Conservation (phyloP, 2,888 invertebrate genomes). For the Pollenia labialis region DNA sequence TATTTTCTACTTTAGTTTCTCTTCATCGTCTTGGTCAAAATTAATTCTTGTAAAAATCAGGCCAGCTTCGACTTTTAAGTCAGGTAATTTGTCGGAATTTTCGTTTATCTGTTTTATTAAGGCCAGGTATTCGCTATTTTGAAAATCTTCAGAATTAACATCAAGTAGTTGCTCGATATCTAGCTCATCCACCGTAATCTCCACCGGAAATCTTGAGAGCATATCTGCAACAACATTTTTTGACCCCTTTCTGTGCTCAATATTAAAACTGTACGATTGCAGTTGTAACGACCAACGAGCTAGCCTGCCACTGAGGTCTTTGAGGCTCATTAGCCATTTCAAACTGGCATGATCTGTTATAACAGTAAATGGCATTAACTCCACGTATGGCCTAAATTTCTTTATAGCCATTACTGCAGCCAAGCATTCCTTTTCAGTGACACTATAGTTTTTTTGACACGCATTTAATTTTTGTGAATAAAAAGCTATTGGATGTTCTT, state of each 20-base stretch:
- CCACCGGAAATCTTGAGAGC: conserved; percentile 48
- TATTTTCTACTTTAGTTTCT: not conserved
- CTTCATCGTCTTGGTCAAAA: not conserved
- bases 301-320: conserved; percentile 75
- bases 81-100: not conserved
- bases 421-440: not conserved
- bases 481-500: conserved; percentile 36
- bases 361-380: no score
- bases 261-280: conserved; percentile 70
- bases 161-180: conserved; percentile 10
- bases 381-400: no score
- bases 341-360: conserved; percentile 29
- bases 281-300: conserved; percentile 74
- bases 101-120: not conserved
- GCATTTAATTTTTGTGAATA: conserved; percentile 16
- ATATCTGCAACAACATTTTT: conserved; percentile 71
- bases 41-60: not conserved
- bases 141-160: conserved; percentile 29
- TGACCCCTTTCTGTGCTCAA: conserved; percentile 76
- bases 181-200: conserved; percentile 3
- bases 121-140: conserved; percentile 25
- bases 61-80: not conserved
- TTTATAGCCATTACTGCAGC: not conserved
- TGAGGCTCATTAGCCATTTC: conserved; percentile 41
- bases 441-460: not conserved